These are phyloP conservation scores for Halichoerus grypus DNA, from an alignment of 2,113 vertebrate species.

Conservation along the genomic window DNA sequence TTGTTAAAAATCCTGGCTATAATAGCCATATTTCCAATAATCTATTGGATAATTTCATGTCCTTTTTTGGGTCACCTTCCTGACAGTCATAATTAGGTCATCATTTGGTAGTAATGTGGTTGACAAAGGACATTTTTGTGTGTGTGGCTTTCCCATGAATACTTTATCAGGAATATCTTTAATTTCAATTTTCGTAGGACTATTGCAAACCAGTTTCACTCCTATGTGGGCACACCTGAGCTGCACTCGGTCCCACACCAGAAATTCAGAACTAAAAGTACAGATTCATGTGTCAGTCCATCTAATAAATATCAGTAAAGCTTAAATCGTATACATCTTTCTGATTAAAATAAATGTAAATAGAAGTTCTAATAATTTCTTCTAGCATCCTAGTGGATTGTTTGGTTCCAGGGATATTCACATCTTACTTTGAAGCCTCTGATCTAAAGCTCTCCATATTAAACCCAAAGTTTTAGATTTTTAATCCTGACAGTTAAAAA, in stretches of 20 bases:
- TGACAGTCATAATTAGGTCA: neutral
- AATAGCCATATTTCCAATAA: neutral
- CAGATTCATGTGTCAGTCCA: too few relatives aligned
- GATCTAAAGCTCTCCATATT: neutral
- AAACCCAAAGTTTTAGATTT: neutral
- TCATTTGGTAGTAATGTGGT: too few relatives aligned
- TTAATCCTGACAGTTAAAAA: neutral
- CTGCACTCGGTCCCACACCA: neutral
- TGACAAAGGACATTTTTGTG: neutral
- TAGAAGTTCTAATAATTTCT: too few relatives aligned
- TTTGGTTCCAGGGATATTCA: rapidly evolving
- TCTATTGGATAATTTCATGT: neutral
- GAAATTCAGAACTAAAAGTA: neutral
- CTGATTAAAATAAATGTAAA: neutral
- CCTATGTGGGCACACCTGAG: rapidly evolving
- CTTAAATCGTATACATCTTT: neutral
- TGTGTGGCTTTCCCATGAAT: neutral
- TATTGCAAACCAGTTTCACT: neutral
- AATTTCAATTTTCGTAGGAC: too few relatives aligned
- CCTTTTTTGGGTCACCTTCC: neutral
- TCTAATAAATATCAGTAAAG: neutral
- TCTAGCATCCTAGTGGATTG: neutral
- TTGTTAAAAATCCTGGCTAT: neutral
- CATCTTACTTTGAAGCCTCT: neutral
- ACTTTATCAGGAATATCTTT: neutral